Percentiles rank a stretch among this genome's conserved stretches.
Evolutionary conservation across 2,797 vertebrate genomes (phyloP).

Genomic region (Sebastes taczanowskii): DNA sequence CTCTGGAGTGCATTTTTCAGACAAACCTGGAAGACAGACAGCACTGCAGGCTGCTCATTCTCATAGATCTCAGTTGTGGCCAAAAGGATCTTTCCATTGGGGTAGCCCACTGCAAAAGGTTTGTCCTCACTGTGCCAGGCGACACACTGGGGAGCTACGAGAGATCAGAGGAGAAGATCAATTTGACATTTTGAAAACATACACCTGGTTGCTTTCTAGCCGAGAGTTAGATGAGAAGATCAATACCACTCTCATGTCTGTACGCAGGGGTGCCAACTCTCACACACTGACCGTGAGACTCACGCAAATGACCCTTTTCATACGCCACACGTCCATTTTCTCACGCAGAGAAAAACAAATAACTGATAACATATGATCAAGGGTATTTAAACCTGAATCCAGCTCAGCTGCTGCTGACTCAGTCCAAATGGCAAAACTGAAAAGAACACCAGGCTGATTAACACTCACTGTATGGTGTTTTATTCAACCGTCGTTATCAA

Average conservation of each 20-base stretch:
- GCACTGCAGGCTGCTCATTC: constrained; percentile 73
- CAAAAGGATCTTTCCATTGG: constrained; percentile 83
- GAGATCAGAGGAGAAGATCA: not conserved
- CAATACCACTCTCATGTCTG: not conserved
- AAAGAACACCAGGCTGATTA: too few species aligned
- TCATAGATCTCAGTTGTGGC: constrained; percentile 72
- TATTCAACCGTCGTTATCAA: too few species aligned
- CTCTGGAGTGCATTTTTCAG: not conserved
- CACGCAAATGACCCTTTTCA: too few species aligned
- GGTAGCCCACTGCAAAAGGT: constrained; percentile 85
- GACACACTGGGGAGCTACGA: constrained; percentile 80
- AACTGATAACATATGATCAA: too few species aligned
- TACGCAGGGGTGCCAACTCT: too few species aligned
- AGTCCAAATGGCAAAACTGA: too few species aligned
- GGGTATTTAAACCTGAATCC: too few species aligned
- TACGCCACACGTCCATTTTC: too few species aligned
- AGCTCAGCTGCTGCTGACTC: too few species aligned
- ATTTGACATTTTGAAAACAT: not conserved
- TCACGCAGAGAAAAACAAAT: too few species aligned
- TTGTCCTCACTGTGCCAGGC: constrained; percentile 84
- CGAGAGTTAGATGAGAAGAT: not conserved
- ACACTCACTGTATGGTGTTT: too few species aligned
- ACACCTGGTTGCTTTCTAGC: not conserved
- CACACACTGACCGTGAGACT: too few species aligned
- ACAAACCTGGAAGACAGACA: constrained; percentile 83